Evolutionary conservation across 1,140 invertebrate genomes (phyloP).

Genomic region (Solenopsis fugax): DNA sequence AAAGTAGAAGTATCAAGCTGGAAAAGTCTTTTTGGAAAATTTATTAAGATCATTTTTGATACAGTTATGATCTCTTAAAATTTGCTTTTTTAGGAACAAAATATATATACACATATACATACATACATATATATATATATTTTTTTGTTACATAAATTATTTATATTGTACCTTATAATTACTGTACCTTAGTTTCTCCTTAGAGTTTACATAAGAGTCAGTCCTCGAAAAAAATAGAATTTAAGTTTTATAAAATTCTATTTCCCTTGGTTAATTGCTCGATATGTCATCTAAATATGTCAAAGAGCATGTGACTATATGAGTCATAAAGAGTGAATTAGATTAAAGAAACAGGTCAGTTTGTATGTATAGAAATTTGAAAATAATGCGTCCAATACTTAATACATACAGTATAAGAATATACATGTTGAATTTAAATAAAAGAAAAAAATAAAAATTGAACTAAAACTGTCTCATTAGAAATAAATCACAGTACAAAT

Average conservation of each 20-base stretch:
- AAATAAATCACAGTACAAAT: no score
- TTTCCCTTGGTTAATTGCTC: not conserved
- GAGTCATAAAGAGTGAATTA: not conserved
- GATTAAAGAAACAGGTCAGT: not conserved
- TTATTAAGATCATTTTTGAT: no score
- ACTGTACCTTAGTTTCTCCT: constrained; percentile 5
- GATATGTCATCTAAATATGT: not conserved
- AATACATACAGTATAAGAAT: not conserved
- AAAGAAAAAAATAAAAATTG: no score
- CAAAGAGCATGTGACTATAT: not conserved
- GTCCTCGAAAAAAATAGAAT: not conserved
- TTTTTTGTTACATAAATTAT: not conserved
- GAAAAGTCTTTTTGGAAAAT: no score
- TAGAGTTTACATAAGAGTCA: not conserved
- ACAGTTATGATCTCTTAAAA: no score
- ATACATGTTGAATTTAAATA: no score
- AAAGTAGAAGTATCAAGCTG: no score
- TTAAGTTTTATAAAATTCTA: constrained; percentile 27
- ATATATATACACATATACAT: no score
- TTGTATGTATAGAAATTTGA: not conserved
- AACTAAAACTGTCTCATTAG: no score
- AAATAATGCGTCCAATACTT: not conserved
- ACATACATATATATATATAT: no score
- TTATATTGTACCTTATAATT: not conserved
- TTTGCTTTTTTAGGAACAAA: no score